Evolutionary conservation across 1,140 invertebrate species (phyloP), one percentile per base, ranked within the genome.

Genomic region (Venustaconcha ellipsiformis): DNA sequence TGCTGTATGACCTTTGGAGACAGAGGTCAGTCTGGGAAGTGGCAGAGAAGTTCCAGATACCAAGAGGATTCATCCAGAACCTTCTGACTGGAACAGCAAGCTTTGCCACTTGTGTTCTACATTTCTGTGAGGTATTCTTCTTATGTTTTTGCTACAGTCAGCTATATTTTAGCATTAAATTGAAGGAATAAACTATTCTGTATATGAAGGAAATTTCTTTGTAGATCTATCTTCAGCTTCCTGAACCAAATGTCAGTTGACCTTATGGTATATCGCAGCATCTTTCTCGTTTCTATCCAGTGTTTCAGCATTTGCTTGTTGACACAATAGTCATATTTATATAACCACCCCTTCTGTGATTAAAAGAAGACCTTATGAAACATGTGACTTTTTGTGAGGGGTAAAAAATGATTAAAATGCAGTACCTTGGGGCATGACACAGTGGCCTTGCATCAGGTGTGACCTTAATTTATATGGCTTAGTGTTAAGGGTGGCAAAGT

Each of bases 1-100:
- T 97, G 88, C 88, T 98, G 57, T 92, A 94, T 79, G 94, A 96
- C 78, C 91, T 98, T 2, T 95, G 95, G 93, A 93, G 93, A 73
- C 92, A 95, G 78, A 90, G 92, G 79, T 91, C 94, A 1, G 86
- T 96, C 13, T 94, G 94, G 88, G 88, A 88, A 55, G 94, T 97
- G 0, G 93, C 96, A 0, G 90, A 93, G 59, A 95, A 94, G 88
- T 98, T 92, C 90, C 89, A 88, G 14, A 81, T 89, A 14, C 82
- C 89, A 14, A 74, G 91, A 18, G 91, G 91, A 5, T 90, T 89
- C 92, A 87, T 96, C 68, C 95, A 96, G 89, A 93, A 93, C 84
- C 89, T 96, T 1, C 92, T 96, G 74, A 92, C 91, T 55, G 89
- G 91, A 63, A 91, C 95, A 1, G 92, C 93, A 48, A 92, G 94